These are phyloP conservation scores for Fulica atra DNA, from an alignment of 2,113 vertebrate species.

Conservation along the genomic window DNA sequence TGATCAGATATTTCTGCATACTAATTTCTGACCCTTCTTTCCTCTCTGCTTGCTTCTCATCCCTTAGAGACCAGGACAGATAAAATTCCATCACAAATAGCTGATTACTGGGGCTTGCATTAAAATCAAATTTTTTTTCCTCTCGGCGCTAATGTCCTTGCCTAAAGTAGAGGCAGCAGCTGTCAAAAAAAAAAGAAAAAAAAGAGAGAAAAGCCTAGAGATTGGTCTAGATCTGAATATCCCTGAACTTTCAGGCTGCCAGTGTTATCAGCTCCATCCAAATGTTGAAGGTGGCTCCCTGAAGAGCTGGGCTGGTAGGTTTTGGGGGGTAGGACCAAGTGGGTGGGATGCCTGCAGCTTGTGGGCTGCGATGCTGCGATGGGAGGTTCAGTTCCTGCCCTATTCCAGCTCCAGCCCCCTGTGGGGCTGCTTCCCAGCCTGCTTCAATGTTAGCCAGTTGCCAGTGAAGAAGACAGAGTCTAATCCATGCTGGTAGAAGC, in stretches of 20 bases:
- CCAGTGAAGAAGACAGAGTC: not conserved
- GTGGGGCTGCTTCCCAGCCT: not conserved
- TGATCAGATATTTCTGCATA: conserved; percentile 93
- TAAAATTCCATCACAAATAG: conserved; percentile 90
- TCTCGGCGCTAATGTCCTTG: conserved; percentile 75
- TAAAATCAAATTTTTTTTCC: conserved; percentile 78
- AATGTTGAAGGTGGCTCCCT: not conserved
- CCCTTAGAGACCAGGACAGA: conserved; percentile 86
- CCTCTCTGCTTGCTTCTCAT: conserved; percentile 80
- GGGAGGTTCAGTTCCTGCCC: not conserved
- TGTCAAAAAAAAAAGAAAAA: conserved; percentile 26
- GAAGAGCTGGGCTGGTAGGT: not conserved
- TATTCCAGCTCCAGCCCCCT: not conserved
- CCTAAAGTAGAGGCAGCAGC: conserved; percentile 69
- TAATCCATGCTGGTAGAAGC: accelerated
- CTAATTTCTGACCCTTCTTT: conserved; percentile 90
- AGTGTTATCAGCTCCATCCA: not conserved
- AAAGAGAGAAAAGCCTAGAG: not conserved
- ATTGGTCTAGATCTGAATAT: conserved; percentile 53
- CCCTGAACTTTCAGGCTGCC: conserved; percentile 23
- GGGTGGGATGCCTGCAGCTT: not conserved
- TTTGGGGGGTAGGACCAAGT: accelerated
- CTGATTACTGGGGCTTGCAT: conserved; percentile 84
- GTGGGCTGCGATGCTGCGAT: not conserved
- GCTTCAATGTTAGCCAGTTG: accelerated